A percentile compares a stretch with the other conserved stretches of the same genome.
These are phyloP conservation scores for Tetragnatha versicolor DNA, from an alignment of 1,140 invertebrate species.

Conservation along the genomic window DNA sequence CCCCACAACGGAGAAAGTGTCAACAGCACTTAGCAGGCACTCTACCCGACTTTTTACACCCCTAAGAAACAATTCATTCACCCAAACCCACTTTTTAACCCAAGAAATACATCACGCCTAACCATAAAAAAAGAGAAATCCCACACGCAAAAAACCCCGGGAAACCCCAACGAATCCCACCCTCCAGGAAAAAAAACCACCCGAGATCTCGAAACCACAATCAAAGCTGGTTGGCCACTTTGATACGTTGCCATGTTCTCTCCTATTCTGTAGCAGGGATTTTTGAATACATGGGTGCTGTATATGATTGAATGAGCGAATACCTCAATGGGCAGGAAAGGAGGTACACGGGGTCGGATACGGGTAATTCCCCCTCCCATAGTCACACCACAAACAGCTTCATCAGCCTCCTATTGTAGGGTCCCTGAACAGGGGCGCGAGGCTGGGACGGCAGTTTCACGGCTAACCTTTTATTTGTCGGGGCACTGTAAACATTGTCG, in stretches of 20 bases:
- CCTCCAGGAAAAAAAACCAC: too few relatives aligned
- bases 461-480: constrained; percentile 48
- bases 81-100: too few relatives aligned
- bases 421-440: constrained; percentile 28
- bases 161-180: too few relatives aligned
- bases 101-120: too few relatives aligned
- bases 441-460: constrained; percentile 33
- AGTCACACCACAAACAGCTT: constrained; percentile 46
- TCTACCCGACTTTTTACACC: too few relatives aligned
- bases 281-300: constrained; percentile 13
- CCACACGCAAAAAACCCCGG: too few relatives aligned
- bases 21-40: too few relatives aligned
- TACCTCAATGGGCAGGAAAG: constrained; percentile 20
- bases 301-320: constrained; percentile 34
- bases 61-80: too few relatives aligned
- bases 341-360: constrained; percentile 27
- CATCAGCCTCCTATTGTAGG: constrained; percentile 43
- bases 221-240: background rate
- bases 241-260: background rate
- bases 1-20: too few relatives aligned
- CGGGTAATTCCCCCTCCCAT: constrained; percentile 47
- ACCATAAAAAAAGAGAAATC: too few relatives aligned
- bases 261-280: too few relatives aligned
- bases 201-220: constrained; percentile 1
- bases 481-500: constrained; percentile 46